Conservation (phyloP, 1,140 invertebrate genomes). For the Elymnias hypermnestra region DNA sequence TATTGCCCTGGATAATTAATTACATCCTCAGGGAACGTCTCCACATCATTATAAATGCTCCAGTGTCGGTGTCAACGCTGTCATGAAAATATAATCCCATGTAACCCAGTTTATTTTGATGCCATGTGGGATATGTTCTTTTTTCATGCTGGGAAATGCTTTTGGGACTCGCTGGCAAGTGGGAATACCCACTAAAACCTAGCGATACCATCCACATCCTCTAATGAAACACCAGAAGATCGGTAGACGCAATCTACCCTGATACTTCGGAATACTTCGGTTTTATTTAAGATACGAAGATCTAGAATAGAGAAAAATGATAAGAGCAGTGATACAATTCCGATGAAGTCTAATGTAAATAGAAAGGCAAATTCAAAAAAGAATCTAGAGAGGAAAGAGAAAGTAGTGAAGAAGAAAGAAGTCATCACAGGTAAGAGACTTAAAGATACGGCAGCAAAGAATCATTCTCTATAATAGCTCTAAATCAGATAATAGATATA, state of each 20-base stretch:
- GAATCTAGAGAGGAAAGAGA: constrained; percentile 31
- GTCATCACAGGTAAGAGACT: constrained; percentile 55
- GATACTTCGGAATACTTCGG: too few relatives aligned
- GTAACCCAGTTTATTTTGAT: too few relatives aligned
- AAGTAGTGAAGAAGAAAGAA: constrained; percentile 49
- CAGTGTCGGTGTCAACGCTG: constrained; percentile 2
- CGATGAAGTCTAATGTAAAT: constrained; percentile 34
- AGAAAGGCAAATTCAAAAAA: constrained; percentile 19
- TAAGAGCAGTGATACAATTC: constrained; percentile 27
- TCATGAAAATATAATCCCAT: constrained; percentile 9
- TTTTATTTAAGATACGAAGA: constrained; percentile 25
- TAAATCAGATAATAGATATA: constrained; percentile 48
- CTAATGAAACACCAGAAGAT: too few relatives aligned
- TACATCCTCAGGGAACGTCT: not conserved
- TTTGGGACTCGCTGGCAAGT: too few relatives aligned
- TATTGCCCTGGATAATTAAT: constrained; percentile 6
- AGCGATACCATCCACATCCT: too few relatives aligned
- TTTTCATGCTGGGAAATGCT: too few relatives aligned
- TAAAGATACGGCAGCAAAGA: constrained; percentile 56
- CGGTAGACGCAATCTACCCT: too few relatives aligned
- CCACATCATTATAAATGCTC: not conserved
- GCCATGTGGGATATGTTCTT: too few relatives aligned
- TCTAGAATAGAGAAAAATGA: constrained; percentile 24
- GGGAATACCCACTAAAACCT: too few relatives aligned
- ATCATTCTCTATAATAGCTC: constrained; percentile 57